phyloP scores from a whole-genome alignment of 1,140 invertebrate genomes.

The Choristoneura fumiferana region DNA sequence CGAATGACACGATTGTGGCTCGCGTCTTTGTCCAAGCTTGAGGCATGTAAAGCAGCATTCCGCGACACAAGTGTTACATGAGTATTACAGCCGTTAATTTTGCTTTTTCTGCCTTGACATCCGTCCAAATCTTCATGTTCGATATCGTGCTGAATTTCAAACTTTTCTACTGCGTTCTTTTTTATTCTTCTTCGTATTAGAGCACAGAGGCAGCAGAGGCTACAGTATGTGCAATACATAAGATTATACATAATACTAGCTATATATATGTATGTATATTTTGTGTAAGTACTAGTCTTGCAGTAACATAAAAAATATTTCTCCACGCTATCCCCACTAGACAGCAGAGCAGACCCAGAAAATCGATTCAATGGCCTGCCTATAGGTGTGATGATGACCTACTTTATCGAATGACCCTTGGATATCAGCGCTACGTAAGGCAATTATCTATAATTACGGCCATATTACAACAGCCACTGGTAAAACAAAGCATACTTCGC shows the following conservation, averaged over 20 bases:
- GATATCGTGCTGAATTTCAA: too few species aligned
- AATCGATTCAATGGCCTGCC: slow-evolving; percentile 4
- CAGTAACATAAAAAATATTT: neutral
- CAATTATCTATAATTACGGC: neutral
- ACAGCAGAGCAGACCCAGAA: neutral
- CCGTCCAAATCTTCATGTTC: neutral
- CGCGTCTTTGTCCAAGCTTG: slow-evolving; percentile 4
- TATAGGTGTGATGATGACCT: slow-evolving; percentile 10
- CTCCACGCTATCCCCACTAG: neutral
- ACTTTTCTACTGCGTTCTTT: too few species aligned
- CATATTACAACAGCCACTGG: too few species aligned
- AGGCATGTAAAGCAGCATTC: slow-evolving; percentile 10
- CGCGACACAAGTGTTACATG: slow-evolving; percentile 5
- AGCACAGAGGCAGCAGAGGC: too few species aligned
- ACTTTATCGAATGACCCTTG: slow-evolving; percentile 10
- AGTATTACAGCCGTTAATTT: neutral
- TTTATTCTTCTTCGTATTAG: too few species aligned
- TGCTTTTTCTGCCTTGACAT: slow-evolving; percentile 11
- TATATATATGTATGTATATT: too few species aligned
- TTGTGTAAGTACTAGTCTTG: too few species aligned
- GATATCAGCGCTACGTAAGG: neutral
- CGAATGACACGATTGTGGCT: slow-evolving; percentile 12
- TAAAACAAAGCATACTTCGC: too few species aligned
- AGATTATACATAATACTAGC: too few species aligned
- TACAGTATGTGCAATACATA: too few species aligned